Base-by-base conservation (phyloP, 2,113 vertebrate species). In the Cyphomyrus plagiostoma region DNA sequence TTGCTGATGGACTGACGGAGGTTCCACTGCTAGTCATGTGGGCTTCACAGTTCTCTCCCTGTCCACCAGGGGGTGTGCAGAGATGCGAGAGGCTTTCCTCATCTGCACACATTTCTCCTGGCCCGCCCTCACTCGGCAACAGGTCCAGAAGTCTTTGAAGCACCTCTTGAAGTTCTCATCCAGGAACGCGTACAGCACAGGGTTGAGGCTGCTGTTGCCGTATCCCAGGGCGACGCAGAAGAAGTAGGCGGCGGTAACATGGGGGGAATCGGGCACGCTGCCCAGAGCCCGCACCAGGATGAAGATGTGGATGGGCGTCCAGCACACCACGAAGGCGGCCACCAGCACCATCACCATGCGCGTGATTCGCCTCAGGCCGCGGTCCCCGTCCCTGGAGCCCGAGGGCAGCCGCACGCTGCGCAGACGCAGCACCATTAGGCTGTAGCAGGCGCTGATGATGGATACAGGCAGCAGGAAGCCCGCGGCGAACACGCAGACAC, bases 121-220 rank as follows among this genome's bases (percentile, higher is more conserved):
- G 48, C 97, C 96, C 90, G 95, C 53, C 26, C 94, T 94, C 92
- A 94, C 91, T 83, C 94, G 95, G 23, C 95, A 90, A 0, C 96
- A 97, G 92, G 97, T 98, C 94, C 98, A 99, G 91, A 99, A 99
- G 94, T 99, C 98, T 91, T 97, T 96, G 94, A 99, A 99, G 92
- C 98, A 99, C 0, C 98, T 94, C 94, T 99, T 99, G 93, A 99
- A 99, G 93, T 99, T 99, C 92, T 99, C 98, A 87, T 99, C 98
- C 88, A 96, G 90, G 92, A 96, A 96, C 15, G 95, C 96, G 26
- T 96, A 96, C 74, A 96, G 95, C 89, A 96, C 97, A 89, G 98
- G 98, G 90, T 99, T 99, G 90, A 99, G 97, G 93, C 98, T 98
- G 94, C 98, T 99, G 93, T 99, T 99, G 94, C 98, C 98, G 91